Evolutionary conservation across 1,140 invertebrate genomes (phyloP), one percentile per base, ranked within the genome.

Genomic region (Listronotus oregonensis): DNA sequence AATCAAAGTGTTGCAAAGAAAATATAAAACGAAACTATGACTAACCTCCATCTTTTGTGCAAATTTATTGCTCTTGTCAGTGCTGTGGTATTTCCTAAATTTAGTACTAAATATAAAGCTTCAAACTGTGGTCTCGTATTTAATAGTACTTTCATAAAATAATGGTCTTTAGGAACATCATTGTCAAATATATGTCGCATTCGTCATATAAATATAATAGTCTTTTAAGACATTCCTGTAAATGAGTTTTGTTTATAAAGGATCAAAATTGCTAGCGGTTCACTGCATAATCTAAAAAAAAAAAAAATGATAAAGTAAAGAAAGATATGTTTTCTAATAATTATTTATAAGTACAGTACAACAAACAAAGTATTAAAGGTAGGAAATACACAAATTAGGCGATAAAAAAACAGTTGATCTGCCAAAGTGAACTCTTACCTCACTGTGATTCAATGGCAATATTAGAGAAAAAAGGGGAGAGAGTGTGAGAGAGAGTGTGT

Each of bases 191-290:
- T 47, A 47, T 32, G 44, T 82, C 79, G 43, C 71, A 75, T 50
- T 83, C 72, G 64, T 85, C 83, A 74, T 90, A 87, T 5, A 85
- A 78, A n/a, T 73, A 70, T 0, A 87, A 72, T 5, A 86, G 71
- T 12, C 80, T 78, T 64, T 84, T 85, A 0, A 87, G 75, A 51
- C 86, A 87, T 69, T 87, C 86, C 58, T 82, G 77, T 43, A 87
- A 71, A 70, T 87, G 85, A 67, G 84, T 81, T 44, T 80, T 76
- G 67, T 87, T 87, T 31, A 87, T 83, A 62, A 83, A 3, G 81
- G 73, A 77, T 87, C 85, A 59, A 84, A 88, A 43, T 81, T 78
- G 0, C 75, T 70, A 9, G 77, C n/a, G 68, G 64, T 65, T 79
- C 77, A 34, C 79, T 76, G 43, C 80, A 82, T 32, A 86, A 77